A percentile compares a stretch with the other conserved stretches of the same genome.
phyloP scores from a whole-genome alignment of 1,140 invertebrate genomes.

The Wasmannia auropunctata region DNA sequence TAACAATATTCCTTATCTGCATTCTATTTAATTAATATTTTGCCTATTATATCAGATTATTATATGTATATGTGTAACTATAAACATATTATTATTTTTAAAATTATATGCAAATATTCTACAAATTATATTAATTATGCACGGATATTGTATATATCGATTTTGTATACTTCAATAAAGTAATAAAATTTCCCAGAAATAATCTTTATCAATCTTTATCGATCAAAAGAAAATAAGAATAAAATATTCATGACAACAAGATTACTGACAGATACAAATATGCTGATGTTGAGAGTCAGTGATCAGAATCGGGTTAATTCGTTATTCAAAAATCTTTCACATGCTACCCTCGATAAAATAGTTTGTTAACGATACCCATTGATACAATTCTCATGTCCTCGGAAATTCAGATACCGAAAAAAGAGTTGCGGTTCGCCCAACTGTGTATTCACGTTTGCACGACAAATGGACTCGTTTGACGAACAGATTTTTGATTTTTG shows the following conservation, averaged over 20 bases:
- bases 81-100: neutral
- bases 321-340: neutral
- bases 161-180: neutral
- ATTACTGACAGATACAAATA: neutral
- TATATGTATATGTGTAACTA: neutral
- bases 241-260: neutral
- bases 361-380: constrained; percentile 9
- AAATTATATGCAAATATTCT: neutral
- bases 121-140: no score
- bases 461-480: constrained; percentile 63
- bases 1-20: neutral
- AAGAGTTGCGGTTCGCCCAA: constrained; percentile 58
- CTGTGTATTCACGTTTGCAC: constrained; percentile 47
- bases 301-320: neutral
- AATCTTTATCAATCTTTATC: neutral
- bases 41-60: neutral
- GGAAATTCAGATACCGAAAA: constrained; percentile 8
- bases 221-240: neutral
- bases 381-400: neutral
- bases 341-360: neutral
- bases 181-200: neutral
- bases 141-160: neutral
- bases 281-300: neutral
- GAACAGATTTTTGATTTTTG: constrained; percentile 57
- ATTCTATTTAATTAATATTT: neutral